A percentile compares a stretch with the other conserved stretches of the same genome.
These are phyloP conservation scores for Ispidina picta DNA, from an alignment of 2,797 vertebrate genomes.

Conservation along the genomic window DNA sequence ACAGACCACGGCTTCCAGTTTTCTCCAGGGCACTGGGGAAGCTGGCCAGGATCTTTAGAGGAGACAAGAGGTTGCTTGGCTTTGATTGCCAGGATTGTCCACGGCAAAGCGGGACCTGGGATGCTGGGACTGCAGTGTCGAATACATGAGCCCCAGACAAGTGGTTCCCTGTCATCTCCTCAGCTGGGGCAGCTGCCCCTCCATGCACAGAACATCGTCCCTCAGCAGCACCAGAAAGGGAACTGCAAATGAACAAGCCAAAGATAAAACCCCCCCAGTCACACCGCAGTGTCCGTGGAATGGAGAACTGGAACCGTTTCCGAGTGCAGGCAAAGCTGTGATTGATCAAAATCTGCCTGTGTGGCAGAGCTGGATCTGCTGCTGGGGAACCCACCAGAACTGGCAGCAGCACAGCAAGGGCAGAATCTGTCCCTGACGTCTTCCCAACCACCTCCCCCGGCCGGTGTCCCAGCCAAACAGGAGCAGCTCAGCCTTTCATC, in stretches of 20 bases:
- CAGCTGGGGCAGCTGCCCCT: neutral
- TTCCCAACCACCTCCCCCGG: accelerated
- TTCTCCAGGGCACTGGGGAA: neutral
- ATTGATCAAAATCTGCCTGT: accelerated
- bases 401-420: neutral
- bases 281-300: neutral
- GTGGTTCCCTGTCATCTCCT: accelerated
- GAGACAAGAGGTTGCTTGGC: neutral
- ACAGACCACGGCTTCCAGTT: neutral
- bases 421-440: neutral
- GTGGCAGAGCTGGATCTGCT: neutral
- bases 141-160: neutral
- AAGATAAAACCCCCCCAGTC: neutral
- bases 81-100: neutral
- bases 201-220: accelerated
- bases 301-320: neutral
- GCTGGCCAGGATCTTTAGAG: neutral
- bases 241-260: neutral
- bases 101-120: neutral
- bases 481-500: neutral
- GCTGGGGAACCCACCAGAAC: neutral
- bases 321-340: neutral
- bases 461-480: neutral
- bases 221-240: neutral
- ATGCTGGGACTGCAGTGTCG: neutral